Evolutionary conservation across 2,888 invertebrate genomes (phyloP).

Genomic region (Urechis unicinctus): DNA sequence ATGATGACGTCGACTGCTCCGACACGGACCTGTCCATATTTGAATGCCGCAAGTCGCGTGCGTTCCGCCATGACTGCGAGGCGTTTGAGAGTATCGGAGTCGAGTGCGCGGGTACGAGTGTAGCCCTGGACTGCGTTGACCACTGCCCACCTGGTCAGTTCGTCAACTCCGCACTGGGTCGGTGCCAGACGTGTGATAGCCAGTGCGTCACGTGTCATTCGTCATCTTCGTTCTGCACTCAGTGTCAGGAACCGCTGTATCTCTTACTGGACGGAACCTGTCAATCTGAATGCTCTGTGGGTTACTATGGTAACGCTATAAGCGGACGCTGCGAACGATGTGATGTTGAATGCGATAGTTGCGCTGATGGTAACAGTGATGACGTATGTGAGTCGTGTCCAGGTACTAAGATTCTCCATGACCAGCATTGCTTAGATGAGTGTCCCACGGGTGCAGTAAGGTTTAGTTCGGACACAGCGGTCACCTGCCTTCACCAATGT

Average conservation of each 20-base stretch:
- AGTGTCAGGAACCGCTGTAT: constrained; percentile 3
- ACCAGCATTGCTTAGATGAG: not conserved
- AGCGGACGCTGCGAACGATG: constrained; percentile 1
- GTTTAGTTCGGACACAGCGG: not conserved
- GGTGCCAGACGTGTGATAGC: not conserved
- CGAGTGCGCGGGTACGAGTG: constrained; percentile 8
- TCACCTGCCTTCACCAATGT: not conserved
- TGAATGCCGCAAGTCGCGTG: constrained; percentile 3
- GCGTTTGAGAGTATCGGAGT: constrained; percentile 7
- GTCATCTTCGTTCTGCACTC: not conserved
- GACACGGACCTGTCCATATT: constrained; percentile 3
- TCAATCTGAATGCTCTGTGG: not conserved
- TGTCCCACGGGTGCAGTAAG: constrained; percentile 5
- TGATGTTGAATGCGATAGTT: not conserved
- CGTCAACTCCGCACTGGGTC: not conserved
- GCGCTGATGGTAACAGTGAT: not conserved
- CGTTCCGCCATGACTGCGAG: constrained; percentile 8
- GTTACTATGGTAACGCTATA: constrained; percentile 1
- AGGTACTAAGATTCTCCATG: not conserved
- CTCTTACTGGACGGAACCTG: not conserved
- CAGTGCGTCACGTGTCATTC: constrained; percentile 1
- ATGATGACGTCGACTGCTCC: constrained; percentile 9
- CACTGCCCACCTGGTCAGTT: constrained; percentile 10
- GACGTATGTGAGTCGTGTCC: not conserved
- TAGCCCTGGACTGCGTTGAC: constrained; percentile 1